These are phyloP conservation scores for Trachemys scripta DNA, from an alignment of 2,113 vertebrate genomes.

Conservation along the genomic window DNA sequence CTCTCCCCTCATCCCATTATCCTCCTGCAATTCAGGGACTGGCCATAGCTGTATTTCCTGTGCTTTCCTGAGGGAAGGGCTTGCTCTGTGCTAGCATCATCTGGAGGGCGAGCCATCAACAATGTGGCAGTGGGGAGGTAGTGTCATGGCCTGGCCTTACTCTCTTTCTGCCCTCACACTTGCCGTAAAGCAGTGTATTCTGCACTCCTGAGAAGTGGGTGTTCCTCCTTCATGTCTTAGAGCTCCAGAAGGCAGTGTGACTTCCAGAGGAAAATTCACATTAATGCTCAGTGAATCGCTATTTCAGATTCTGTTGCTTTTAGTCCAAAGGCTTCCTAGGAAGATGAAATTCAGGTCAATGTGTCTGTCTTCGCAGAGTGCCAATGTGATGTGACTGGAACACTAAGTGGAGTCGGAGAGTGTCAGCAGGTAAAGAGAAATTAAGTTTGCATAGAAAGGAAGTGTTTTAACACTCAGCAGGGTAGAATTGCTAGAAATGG, in stretches of 20 bases:
- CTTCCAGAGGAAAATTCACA: not conserved
- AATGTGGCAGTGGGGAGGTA: not conserved
- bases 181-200: not conserved
- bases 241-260: not conserved
- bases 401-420: conserved; percentile 88
- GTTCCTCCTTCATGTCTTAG: not conserved
- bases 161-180: not conserved
- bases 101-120: not conserved
- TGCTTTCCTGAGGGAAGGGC: not conserved
- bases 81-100: not conserved
- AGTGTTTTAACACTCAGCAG: not conserved
- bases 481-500: not conserved
- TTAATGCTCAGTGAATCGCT: not conserved
- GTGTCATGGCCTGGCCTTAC: not conserved
- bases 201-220: not conserved
- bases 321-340: not conserved
- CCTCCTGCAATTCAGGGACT: not conserved
- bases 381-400: conserved; percentile 88
- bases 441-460: not conserved
- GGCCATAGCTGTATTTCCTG: not conserved
- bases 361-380: conserved; percentile 83
- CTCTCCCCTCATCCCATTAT: not conserved
- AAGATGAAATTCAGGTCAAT: not conserved
- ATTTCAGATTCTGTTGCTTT: not conserved
- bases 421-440: conserved; percentile 88